Conservation (phyloP, 2,113 vertebrate genomes). For the Bubo blakistoni region DNA sequence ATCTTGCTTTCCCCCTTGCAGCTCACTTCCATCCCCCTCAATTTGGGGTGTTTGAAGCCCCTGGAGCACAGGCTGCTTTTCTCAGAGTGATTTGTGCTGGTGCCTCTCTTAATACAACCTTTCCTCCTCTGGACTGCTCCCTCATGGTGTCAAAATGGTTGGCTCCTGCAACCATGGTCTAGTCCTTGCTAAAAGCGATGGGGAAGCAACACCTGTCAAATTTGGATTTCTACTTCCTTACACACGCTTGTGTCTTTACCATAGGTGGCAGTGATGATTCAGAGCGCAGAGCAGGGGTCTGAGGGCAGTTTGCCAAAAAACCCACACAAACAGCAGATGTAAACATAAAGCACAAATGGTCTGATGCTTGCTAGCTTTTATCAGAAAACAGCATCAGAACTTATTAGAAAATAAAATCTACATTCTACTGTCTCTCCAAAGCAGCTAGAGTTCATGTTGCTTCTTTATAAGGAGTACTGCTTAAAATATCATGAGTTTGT, state of each 20-base stretch:
- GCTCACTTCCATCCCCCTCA: not conserved
- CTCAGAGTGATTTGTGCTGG: rapidly evolving
- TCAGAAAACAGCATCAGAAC: not conserved
- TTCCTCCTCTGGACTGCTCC: not conserved
- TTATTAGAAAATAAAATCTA: not conserved
- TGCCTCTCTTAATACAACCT: not conserved
- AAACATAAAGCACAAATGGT: not conserved
- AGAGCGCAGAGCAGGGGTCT: not conserved
- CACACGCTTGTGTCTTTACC: not conserved
- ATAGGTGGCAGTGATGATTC: not conserved
- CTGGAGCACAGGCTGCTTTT: not conserved
- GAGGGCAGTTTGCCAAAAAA: not conserved
- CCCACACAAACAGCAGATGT: not conserved
- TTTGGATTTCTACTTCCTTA: not conserved
- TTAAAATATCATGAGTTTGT: not conserved
- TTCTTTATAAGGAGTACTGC: not conserved
- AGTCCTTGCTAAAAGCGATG: not conserved
- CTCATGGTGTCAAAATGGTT: not conserved
- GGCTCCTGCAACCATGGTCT: not conserved
- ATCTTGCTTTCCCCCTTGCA: not conserved
- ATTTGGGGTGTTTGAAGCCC: rapidly evolving
- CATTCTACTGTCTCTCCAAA: not conserved
- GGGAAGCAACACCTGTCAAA: not conserved
- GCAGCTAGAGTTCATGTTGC: not conserved
- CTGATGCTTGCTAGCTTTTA: not conserved